A percentile compares a stretch with the other conserved stretches of the same genome.
phyloP scores from a whole-genome alignment of 2,797 vertebrate species.

The Potorous gilbertii region DNA sequence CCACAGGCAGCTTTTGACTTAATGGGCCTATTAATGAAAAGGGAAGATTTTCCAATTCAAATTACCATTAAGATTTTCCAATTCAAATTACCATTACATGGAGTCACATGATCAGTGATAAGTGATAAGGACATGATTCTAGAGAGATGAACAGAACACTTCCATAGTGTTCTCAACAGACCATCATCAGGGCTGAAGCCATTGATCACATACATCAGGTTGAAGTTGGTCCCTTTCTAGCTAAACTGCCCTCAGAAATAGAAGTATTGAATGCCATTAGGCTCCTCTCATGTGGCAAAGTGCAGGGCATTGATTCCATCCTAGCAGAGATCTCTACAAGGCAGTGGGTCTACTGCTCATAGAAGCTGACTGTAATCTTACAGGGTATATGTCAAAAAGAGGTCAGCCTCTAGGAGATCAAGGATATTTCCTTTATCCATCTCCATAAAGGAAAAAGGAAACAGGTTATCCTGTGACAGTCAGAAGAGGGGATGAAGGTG shows the following conservation, averaged over 20 bases:
- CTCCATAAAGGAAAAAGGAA: background rate
- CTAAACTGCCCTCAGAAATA: background rate
- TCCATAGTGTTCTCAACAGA: background rate
- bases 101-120: background rate
- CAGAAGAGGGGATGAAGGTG: background rate
- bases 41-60: no score
- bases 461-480: background rate
- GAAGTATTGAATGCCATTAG: background rate
- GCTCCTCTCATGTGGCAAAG: background rate
- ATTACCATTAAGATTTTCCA: no score
- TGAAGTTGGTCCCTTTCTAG: background rate
- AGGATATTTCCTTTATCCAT: background rate
- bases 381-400: no score
- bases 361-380: background rate
- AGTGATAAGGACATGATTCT: background rate
- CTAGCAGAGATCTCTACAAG: background rate
- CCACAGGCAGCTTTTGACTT: no score
- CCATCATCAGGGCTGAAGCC: background rate
- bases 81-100: no score
- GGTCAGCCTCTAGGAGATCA: background rate
- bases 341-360: background rate
- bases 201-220: background rate
- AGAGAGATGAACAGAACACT: background rate
- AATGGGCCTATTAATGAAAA: no score
- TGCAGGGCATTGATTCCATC: background rate